Conservation (phyloP, 2,888 invertebrate species). For the Mesorhabditis spiculigera region DNA sequence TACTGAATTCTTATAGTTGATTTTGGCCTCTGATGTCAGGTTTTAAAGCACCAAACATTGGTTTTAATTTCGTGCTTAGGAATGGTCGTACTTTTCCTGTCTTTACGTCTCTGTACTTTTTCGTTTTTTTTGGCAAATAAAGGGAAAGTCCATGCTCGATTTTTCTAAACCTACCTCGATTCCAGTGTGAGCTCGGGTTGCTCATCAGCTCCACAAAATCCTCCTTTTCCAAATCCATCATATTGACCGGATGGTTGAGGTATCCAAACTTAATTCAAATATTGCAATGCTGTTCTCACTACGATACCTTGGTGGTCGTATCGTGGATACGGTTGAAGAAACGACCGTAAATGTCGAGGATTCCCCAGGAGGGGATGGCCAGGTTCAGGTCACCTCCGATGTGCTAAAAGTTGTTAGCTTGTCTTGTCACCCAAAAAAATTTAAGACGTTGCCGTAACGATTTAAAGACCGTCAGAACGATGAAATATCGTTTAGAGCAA, state of each 20-base stretch:
- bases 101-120: no score
- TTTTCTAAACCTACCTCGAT: slow-evolving; percentile 37
- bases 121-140: no score
- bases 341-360: slow-evolving; percentile 44
- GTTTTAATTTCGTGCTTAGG: no score
- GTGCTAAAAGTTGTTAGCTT: slow-evolving; percentile 27
- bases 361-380: slow-evolving; percentile 46
- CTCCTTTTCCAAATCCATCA: slow-evolving; percentile 45
- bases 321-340: slow-evolving; percentile 39
- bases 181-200: slow-evolving; percentile 35
- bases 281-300: not conserved
- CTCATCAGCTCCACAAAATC: slow-evolving; percentile 40
- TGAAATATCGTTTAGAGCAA: no score
- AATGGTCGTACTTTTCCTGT: no score
- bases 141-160: no score
- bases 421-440: not conserved
- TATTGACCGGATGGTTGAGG: slow-evolving; percentile 46
- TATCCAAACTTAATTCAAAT: slow-evolving; percentile 31
- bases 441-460: not conserved
- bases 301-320: slow-evolving; percentile 28
- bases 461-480: no score
- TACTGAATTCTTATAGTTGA: no score
- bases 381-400: slow-evolving; percentile 49
- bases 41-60: no score
- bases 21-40: no score